phyloP scores from a whole-genome alignment of 64 coral and sea anemone species.

The Stylophora pistillata region DNA sequence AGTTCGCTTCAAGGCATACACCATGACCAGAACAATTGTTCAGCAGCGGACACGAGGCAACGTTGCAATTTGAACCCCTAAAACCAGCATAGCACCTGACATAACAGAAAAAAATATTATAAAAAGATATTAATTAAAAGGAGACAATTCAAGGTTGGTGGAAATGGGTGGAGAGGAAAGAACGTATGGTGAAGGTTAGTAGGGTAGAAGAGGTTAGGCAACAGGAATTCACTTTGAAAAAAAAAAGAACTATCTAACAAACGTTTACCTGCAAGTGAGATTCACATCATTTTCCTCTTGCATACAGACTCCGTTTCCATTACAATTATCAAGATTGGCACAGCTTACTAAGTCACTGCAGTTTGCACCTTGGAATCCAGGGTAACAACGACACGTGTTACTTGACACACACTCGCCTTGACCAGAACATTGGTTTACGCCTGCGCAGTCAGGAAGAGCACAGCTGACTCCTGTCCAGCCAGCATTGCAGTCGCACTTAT shows the following conservation, averaged over 20 bases:
- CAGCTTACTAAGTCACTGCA: conserved; percentile 49
- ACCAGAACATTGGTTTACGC: conserved; percentile 39
- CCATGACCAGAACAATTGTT: conserved; percentile 53
- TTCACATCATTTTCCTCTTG: conserved; percentile 17
- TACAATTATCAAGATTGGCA: conserved; percentile 46
- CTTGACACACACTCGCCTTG: conserved; percentile 42
- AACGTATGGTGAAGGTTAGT: too few relatives aligned
- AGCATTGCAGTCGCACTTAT: conserved; percentile 41
- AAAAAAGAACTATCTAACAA: too few relatives aligned
- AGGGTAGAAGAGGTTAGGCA: too few relatives aligned
- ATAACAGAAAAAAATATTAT: too few relatives aligned
- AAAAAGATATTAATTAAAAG: too few relatives aligned
- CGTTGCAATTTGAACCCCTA: conserved; percentile 32
- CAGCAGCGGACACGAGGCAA: neutral
- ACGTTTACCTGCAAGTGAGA: conserved; percentile 58
- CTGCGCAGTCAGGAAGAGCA: conserved; percentile 57
- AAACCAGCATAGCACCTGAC: conserved; percentile 56
- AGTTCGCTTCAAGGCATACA: conserved; percentile 44
- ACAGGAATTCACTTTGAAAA: too few relatives aligned
- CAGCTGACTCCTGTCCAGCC: conserved; percentile 67
- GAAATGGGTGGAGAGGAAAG: too few relatives aligned
- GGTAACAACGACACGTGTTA: conserved; percentile 57
- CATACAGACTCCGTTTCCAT: conserved; percentile 34
- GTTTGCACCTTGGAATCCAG: conserved; percentile 36
- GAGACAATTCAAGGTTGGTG: too few relatives aligned